A percentile compares a stretch with the other conserved stretches of the same genome.
Evolutionary conservation across 2,113 vertebrate species (phyloP).

Genomic region (Burhinus oedicnemus): DNA sequence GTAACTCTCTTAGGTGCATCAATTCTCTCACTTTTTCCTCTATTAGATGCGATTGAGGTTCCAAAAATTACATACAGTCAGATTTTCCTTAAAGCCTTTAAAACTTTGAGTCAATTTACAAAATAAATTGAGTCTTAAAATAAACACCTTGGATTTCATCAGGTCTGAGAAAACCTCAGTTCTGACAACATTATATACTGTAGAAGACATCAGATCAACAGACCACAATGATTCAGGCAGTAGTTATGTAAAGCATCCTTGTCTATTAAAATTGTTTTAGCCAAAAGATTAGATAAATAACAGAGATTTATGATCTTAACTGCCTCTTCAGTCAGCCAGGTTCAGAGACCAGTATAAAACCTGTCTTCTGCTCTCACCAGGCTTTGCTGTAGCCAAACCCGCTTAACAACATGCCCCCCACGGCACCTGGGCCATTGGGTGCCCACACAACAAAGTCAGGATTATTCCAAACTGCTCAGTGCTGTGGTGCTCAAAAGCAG

Average conservation of each 20-base stretch:
- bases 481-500: background rate
- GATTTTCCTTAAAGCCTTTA: background rate
- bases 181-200: background rate
- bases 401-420: rapidly evolving
- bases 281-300: background rate
- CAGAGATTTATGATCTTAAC: background rate
- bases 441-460: background rate
- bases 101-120: background rate
- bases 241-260: conserved; percentile 5
- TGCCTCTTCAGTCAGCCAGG: background rate
- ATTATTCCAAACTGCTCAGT: background rate
- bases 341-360: background rate
- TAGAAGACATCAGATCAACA: background rate
- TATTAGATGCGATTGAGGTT: background rate
- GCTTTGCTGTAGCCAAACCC: background rate
- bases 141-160: background rate
- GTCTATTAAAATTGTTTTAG: background rate
- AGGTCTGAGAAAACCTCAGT: background rate
- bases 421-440: background rate
- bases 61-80: background rate
- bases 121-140: background rate
- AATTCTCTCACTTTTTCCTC: background rate
- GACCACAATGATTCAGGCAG: background rate
- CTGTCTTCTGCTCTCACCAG: background rate
- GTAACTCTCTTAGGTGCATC: background rate